Conservation (phyloP, 30 jellyfish, hydroid and myxozoan genomes). For the Morbakka virulenta region DNA sequence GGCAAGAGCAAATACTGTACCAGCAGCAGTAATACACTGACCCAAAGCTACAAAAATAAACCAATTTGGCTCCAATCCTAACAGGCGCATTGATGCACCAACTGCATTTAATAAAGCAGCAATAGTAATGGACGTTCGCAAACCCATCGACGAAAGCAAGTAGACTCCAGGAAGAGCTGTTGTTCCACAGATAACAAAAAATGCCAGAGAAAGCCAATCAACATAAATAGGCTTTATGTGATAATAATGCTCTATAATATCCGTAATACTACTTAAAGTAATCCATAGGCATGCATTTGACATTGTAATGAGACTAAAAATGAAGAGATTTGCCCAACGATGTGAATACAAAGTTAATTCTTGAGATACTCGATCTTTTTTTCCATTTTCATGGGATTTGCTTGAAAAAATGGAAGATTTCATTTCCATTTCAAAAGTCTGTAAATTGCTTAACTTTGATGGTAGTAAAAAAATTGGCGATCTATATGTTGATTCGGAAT, state of each 20-base stretch:
- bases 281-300: slow-evolving; percentile 69
- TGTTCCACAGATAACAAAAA: slow-evolving; percentile 48
- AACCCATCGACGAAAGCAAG: slow-evolving; percentile 51
- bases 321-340: slow-evolving; percentile 60
- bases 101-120: slow-evolving; percentile 64
- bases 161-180: slow-evolving; percentile 73
- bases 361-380: too few relatives aligned
- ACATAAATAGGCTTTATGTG: slow-evolving; percentile 15
- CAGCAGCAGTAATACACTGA: slow-evolving; percentile 70
- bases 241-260: slow-evolving; percentile 52
- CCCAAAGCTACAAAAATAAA: slow-evolving; percentile 59
- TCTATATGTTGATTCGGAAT: too few relatives aligned
- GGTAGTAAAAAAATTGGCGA: too few relatives aligned
- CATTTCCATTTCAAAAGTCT: too few relatives aligned
- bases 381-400: too few relatives aligned
- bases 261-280: slow-evolving; percentile 51
- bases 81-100: slow-evolving; percentile 51
- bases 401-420: too few relatives aligned
- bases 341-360: background rate
- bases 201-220: slow-evolving; percentile 69
- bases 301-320: slow-evolving; percentile 59
- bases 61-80: slow-evolving; percentile 45
- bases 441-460: too few relatives aligned
- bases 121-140: slow-evolving; percentile 36
- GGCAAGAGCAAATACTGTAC: slow-evolving; percentile 58